Evolutionary conservation across 2,113 vertebrate species (phyloP).

Genomic region (Tringa solitaria): DNA sequence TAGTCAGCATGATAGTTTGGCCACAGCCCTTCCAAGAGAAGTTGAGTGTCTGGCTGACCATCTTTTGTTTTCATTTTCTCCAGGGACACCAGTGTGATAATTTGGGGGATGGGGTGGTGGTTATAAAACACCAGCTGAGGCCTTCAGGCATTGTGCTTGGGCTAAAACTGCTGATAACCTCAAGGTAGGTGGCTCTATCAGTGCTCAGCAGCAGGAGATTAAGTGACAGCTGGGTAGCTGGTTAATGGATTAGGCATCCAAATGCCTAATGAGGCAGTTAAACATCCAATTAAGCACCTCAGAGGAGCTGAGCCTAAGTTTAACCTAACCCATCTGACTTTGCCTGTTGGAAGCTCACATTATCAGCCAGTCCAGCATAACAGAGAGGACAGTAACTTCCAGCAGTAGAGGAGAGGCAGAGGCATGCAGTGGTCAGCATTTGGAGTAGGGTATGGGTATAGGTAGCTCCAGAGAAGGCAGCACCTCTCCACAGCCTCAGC

Average conservation of each 20-base stretch:
- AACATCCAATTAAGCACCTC: neutral
- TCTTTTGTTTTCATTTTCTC: neutral
- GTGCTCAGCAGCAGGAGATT: neutral
- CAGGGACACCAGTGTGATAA: neutral
- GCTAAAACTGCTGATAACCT: neutral
- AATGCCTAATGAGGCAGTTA: neutral
- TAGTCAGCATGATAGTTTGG: neutral
- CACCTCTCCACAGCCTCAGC: neutral
- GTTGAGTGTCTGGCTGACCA: neutral
- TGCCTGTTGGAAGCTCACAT: neutral
- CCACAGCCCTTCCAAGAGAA: neutral
- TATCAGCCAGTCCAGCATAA: neutral
- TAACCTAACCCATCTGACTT: neutral
- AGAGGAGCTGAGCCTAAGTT: neutral
- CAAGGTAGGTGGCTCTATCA: accelerated
- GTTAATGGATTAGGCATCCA: neutral
- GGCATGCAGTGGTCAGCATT: accelerated
- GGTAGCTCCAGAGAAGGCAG: neutral
- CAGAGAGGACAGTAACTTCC: neutral
- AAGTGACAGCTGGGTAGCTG: neutral
- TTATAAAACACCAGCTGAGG: neutral
- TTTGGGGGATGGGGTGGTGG: too few relatives aligned
- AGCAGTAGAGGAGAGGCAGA: neutral
- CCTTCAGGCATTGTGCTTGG: neutral
- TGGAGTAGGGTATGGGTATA: neutral